These are phyloP conservation scores for Labeo calbasu DNA, from an alignment of 2,797 vertebrate genomes.

Conservation along the genomic window DNA sequence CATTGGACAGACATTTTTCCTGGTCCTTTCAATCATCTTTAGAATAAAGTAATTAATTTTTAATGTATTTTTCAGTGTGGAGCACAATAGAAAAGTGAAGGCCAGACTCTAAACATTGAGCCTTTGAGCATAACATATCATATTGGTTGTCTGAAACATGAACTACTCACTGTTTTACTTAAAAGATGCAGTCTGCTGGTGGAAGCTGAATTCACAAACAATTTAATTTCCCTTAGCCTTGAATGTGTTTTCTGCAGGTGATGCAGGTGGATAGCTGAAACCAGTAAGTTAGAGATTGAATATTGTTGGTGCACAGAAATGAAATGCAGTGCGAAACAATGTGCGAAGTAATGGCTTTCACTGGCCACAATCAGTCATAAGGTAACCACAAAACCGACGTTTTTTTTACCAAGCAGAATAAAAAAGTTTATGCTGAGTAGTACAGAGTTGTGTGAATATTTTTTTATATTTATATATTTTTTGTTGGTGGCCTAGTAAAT, in stretches of 20 bases:
- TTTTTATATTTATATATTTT: too few species aligned
- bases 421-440: slow-evolving; percentile 9
- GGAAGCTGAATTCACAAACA: not conserved
- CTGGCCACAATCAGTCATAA: slow-evolving; percentile 7
- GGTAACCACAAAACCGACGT: not conserved
- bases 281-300: not conserved
- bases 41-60: not conserved
- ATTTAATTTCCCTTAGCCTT: not conserved
- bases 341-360: not conserved
- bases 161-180: not conserved
- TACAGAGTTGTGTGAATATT: not conserved
- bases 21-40: not conserved
- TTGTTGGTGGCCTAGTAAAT: not conserved
- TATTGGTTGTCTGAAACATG: not conserved
- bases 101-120: not conserved
- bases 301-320: not conserved
- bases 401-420: not conserved
- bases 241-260: not conserved
- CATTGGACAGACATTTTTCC: not conserved
- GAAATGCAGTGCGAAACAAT: not conserved
- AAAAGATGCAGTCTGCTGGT: slow-evolving; percentile 4
- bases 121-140: not conserved
- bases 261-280: not conserved
- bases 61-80: not conserved
- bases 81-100: not conserved